Evolutionary conservation across 2,113 vertebrate genomes (phyloP), one percentile per base, ranked within the genome.

Genomic region (Perca flavescens): DNA sequence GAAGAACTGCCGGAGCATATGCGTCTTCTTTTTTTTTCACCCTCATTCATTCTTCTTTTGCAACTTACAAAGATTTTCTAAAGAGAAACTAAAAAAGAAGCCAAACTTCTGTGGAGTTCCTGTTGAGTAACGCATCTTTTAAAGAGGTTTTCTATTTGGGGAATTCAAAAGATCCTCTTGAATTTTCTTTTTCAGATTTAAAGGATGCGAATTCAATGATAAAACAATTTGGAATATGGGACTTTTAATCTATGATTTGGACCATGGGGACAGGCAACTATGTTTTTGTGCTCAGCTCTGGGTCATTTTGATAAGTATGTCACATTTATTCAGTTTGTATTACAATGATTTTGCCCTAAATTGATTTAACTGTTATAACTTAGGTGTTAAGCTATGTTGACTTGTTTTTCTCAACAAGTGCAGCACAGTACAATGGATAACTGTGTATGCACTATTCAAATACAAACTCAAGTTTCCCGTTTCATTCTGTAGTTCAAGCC

Each of bases 281-380:
- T 90, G 92, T 84, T 76, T 92, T 49, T 89, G 80, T 86, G 87
- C 84, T 66, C 89, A 82, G 50, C 80, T 92, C 82, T 92, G 94
- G 83, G 60, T 94, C n/a, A 83, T 95, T 88, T 60, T 94, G 82
- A 94, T 94, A 93, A 95, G 95, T 96, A 96, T 88, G 95, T 94
- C 86, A 63, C 78, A 53, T 86, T 89, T 82, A 54, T 76, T 79
- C 75, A 11, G 21, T 75, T 83, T 88, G 17, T 54, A 87, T 17
- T 84, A 5, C 54, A 12, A 14, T 62, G 22, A 73, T 58, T 84
- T 14, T 58, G 13, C n/a, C 22, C 60, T 63, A n/a, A 60, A 72
- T 63, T 79, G 62, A 81, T 68, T 54, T 65, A 21, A 8, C 50
- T 62, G 36, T 46, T 19, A 50, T 25, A 5, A 54, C 43, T 76